Evolutionary conservation across 2,797 vertebrate species (phyloP).

Genomic region (Myiotriccus ornatus): DNA sequence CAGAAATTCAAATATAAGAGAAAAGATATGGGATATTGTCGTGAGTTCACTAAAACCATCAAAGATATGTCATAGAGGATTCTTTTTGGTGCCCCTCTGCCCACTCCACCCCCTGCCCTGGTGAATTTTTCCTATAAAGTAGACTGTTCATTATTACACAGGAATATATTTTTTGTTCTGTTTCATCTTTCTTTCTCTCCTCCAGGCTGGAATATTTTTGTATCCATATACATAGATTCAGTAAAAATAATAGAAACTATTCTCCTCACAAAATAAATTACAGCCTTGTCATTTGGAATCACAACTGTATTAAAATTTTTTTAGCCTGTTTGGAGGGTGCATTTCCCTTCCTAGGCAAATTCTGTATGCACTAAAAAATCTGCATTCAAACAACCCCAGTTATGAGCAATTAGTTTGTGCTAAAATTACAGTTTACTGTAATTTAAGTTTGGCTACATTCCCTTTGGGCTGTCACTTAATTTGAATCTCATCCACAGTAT

Average conservation of each 20-base stretch:
- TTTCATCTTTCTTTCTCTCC: not conserved
- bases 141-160: not conserved
- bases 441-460: not conserved
- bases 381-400: not conserved
- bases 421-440: not conserved
- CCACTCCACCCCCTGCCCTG: fast-evolving
- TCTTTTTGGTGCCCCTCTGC: not conserved
- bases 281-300: not conserved
- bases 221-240: not conserved
- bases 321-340: not conserved
- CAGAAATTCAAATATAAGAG: not conserved
- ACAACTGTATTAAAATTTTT: not conserved
- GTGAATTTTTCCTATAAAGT: not conserved
- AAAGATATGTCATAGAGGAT: not conserved
- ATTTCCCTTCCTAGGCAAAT: not conserved
- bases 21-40: not conserved
- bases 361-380: not conserved
- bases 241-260: not conserved
- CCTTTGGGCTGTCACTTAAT: not conserved
- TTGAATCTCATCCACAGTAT: not conserved
- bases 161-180: not conserved
- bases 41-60: too few species aligned
- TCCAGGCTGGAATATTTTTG: not conserved
- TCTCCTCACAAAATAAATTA: not conserved
- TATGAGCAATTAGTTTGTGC: not conserved